phyloP scores from a whole-genome alignment of 2,113 vertebrate species.

The Pipa parva region DNA sequence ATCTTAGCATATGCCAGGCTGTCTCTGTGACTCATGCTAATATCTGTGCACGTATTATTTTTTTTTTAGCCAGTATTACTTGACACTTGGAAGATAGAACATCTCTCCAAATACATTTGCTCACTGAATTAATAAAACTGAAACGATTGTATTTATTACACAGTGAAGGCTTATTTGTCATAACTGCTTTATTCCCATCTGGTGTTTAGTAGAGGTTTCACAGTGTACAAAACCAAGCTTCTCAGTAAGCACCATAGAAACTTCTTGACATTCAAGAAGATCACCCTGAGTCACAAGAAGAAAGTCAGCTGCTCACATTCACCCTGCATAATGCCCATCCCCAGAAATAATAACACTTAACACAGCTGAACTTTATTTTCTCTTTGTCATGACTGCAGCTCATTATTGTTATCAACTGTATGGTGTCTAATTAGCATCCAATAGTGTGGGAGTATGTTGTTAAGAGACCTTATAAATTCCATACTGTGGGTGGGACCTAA shows the following conservation, averaged over 20 bases:
- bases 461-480: conserved; percentile 15
- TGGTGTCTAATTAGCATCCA: conserved; percentile 31
- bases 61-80: no score
- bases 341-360: conserved; percentile 12
- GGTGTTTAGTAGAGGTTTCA: no score
- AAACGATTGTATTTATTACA: no score
- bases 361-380: conserved; percentile 23
- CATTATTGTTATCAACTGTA: background rate
- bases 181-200: no score
- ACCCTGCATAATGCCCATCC: conserved; percentile 3
- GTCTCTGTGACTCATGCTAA: no score
- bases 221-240: conserved; percentile 6
- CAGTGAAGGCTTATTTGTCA: no score
- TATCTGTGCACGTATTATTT: no score
- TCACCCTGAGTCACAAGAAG: conserved; percentile 5
- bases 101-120: no score
- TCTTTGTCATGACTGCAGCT: conserved; percentile 14
- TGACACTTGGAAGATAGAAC: no score
- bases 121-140: no score
- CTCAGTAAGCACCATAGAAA: conserved; percentile 13
- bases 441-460: conserved; percentile 15
- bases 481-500: background rate
- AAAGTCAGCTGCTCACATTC: background rate
- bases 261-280: conserved; percentile 14
- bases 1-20: no score